A percentile compares a stretch with the other conserved stretches of the same genome.
These are phyloP conservation scores for Peromyscus nudipes DNA, from an alignment of 2,797 vertebrate species.

Conservation along the genomic window DNA sequence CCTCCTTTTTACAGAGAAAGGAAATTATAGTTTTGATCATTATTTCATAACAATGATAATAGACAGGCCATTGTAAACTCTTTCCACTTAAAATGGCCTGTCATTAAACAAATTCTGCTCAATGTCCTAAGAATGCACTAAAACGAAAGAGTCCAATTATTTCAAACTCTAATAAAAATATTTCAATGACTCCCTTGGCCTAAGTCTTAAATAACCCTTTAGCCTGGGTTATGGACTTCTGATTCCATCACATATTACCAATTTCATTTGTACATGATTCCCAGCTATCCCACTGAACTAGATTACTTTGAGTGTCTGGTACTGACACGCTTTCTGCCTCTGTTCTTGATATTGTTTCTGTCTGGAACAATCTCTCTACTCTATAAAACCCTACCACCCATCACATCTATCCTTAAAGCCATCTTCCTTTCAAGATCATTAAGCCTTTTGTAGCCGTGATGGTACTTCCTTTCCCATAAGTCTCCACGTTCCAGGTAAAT, in stretches of 20 bases:
- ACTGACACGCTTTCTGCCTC: not conserved
- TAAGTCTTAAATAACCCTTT: conserved; percentile 29
- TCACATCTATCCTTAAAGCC: not conserved
- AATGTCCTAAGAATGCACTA: not conserved
- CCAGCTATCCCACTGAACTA: conserved; percentile 44
- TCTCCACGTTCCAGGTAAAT: not conserved
- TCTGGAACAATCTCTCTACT: not conserved
- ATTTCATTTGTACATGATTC: conserved; percentile 61
- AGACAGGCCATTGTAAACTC: conserved; percentile 12
- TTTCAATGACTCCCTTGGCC: not conserved
- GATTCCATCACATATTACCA: conserved; percentile 42
- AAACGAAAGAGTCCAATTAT: not conserved
- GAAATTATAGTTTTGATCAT: conserved; percentile 48
- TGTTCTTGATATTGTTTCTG: conserved; percentile 9
- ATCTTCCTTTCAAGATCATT: conserved; percentile 9
- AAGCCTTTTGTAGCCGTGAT: not conserved
- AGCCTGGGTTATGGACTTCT: not conserved
- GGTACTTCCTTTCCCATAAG: not conserved
- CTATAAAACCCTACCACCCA: not conserved
- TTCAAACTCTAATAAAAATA: not conserved
- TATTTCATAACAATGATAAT: conserved; percentile 41
- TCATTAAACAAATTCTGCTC: conserved; percentile 1
- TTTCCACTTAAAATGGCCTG: conserved; percentile 36
- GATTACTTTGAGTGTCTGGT: conserved; percentile 53
- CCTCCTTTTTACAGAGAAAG: conserved; percentile 18